Evolutionary conservation across 2,797 vertebrate species (phyloP).

Genomic region (Falco naumanni): DNA sequence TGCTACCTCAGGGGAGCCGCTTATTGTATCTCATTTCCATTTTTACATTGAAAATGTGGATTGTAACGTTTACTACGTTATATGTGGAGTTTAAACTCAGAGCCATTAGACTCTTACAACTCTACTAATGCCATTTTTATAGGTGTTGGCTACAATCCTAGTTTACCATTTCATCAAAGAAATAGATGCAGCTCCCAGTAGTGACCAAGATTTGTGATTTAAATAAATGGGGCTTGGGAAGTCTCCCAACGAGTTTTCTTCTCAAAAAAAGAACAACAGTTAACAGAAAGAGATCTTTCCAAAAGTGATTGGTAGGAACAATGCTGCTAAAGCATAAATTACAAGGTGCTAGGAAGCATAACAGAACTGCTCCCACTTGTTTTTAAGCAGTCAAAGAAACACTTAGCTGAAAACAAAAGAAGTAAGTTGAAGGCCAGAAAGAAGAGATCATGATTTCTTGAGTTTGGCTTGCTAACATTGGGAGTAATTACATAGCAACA

Average conservation of each 20-base stretch:
- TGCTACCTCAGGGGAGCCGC: constrained; percentile 42
- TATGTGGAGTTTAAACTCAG: constrained; percentile 41
- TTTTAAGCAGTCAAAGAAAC: constrained; percentile 26
- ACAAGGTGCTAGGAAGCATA: background rate
- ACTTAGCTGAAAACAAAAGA: background rate
- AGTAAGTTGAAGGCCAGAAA: background rate
- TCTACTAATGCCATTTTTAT: constrained; percentile 73
- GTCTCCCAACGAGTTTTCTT: constrained; percentile 14
- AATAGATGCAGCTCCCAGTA: constrained; percentile 48
- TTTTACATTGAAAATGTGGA: constrained; percentile 69
- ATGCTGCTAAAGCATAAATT: constrained; percentile 18
- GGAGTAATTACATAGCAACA: background rate
- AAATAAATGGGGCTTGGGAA: constrained; percentile 45
- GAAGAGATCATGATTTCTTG: background rate
- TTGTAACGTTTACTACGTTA: constrained; percentile 68
- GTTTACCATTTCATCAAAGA: constrained; percentile 68
- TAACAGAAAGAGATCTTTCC: background rate
- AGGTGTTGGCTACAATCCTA: constrained; percentile 67
- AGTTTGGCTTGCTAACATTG: background rate
- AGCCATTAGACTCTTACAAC: constrained; percentile 69
- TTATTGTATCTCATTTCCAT: constrained; percentile 67
- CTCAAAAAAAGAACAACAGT: constrained; percentile 12
- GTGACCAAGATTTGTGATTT: constrained; percentile 53
- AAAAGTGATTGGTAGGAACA: background rate
- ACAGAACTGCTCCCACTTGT: background rate